These are phyloP conservation scores for Celastrina argiolus DNA, from an alignment of 2,888 invertebrate genomes.

Conservation along the genomic window DNA sequence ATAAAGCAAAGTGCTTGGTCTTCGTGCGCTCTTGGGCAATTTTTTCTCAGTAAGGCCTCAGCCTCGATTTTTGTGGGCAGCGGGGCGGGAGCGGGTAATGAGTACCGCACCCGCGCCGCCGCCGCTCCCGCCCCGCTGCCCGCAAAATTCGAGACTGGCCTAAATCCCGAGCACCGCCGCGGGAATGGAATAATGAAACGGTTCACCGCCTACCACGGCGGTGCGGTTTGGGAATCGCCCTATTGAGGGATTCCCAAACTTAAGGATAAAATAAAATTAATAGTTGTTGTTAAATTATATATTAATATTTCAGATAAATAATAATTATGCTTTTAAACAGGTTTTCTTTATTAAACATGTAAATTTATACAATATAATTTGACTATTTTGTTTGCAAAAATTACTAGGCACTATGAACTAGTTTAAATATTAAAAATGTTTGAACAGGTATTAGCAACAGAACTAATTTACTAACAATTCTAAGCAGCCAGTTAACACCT, in stretches of 20 bases:
- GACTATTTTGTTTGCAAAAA: conserved; percentile 34
- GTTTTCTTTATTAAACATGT: conserved; percentile 51
- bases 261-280: conserved; percentile 34
- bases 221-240: no score
- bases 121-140: no score
- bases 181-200: no score
- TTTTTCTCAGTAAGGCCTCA: no score
- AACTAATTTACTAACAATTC: conserved; percentile 3
- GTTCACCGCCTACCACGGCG: no score
- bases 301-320: conserved; percentile 67
- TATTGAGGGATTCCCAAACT: neutral
- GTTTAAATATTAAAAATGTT: neutral
- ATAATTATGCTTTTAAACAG: conserved; percentile 54
- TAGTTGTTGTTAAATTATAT: conserved; percentile 59
- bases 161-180: no score
- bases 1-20: no score
- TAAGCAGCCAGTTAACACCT: neutral
- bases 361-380: conserved; percentile 52
- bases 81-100: no score
- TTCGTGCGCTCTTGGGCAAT: no score
- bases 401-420: neutral
- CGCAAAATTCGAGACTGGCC: no score
- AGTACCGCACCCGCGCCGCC: no score
- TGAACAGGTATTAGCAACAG: neutral
- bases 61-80: no score